Percentiles rank a stretch among this genome's conserved stretches.
phyloP scores from a whole-genome alignment of 23 tunicate genomes.

The Clavelina lepadiformis region DNA sequence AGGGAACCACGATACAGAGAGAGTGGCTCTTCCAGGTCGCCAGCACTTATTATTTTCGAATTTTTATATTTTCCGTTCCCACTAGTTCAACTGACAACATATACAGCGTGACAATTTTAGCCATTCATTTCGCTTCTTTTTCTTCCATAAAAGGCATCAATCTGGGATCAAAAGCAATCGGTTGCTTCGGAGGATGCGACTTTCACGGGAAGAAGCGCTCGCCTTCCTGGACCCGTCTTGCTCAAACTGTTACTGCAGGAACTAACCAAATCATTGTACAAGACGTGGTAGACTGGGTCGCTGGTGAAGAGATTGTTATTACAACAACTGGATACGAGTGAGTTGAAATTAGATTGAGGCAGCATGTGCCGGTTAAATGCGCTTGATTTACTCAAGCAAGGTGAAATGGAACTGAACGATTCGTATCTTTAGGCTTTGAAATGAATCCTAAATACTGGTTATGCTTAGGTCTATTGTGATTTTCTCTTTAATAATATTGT shows the following conservation, averaged over 20 bases:
- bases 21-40: constrained; percentile 14
- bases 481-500: too few relatives aligned
- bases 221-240: constrained; percentile 51
- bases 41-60: too few relatives aligned
- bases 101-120: too few relatives aligned
- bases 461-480: too few relatives aligned
- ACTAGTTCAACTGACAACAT: too few relatives aligned
- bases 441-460: too few relatives aligned
- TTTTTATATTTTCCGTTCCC: too few relatives aligned
- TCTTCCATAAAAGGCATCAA: constrained; percentile 19
- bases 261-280: constrained; percentile 20
- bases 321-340: constrained; percentile 84
- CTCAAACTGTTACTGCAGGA: constrained; percentile 58
- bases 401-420: too few relatives aligned
- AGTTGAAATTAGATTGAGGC: too few relatives aligned
- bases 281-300: constrained; percentile 86
- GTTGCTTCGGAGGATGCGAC: constrained; percentile 80
- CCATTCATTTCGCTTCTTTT: neutral
- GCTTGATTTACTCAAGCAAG: too few relatives aligned
- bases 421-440: too few relatives aligned
- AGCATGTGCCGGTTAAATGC: too few relatives aligned
- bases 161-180: constrained; percentile 72
- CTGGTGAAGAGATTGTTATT: constrained; percentile 84
- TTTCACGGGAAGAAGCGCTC: constrained; percentile 40
- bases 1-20: constrained; percentile 30